A percentile compares a stretch with the other conserved stretches of the same genome.
Conservation (phyloP, 2,113 vertebrate species). For the Gymnarchus niloticus region DNA sequence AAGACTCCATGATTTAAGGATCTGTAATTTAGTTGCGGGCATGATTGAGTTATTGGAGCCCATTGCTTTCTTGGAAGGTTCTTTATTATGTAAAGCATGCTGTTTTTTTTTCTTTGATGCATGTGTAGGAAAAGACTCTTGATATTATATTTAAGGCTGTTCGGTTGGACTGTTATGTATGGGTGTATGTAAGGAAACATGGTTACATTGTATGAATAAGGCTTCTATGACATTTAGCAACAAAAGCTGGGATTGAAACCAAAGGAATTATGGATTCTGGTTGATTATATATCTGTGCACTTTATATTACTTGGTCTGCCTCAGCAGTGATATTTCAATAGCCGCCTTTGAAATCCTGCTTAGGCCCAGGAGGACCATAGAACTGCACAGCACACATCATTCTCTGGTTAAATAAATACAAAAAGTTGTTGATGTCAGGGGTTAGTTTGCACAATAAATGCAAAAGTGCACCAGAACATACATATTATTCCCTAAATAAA, state of each 20-base stretch:
- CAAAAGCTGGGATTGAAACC: neutral
- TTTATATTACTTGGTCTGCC: neutral
- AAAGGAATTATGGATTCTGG: neutral
- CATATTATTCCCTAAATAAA: neutral
- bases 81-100: neutral
- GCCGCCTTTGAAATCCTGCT: neutral
- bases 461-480: neutral
- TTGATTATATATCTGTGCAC: neutral
- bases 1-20: neutral
- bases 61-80: neutral
- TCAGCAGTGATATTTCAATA: conserved; percentile 8
- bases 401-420: neutral
- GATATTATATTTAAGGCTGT: neutral
- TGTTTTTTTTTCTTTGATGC: neutral
- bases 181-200: neutral
- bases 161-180: neutral
- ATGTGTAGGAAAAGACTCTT: neutral
- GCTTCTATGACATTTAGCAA: neutral
- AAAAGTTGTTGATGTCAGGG: neutral
- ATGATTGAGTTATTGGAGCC: neutral
- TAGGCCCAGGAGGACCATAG: neutral
- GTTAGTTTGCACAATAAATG: neutral
- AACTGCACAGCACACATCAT: neutral
- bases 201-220: neutral
- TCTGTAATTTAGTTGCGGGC: neutral